phyloP scores from a whole-genome alignment of 2,888 invertebrate genomes.

The Sinotaia quadrata region DNA sequence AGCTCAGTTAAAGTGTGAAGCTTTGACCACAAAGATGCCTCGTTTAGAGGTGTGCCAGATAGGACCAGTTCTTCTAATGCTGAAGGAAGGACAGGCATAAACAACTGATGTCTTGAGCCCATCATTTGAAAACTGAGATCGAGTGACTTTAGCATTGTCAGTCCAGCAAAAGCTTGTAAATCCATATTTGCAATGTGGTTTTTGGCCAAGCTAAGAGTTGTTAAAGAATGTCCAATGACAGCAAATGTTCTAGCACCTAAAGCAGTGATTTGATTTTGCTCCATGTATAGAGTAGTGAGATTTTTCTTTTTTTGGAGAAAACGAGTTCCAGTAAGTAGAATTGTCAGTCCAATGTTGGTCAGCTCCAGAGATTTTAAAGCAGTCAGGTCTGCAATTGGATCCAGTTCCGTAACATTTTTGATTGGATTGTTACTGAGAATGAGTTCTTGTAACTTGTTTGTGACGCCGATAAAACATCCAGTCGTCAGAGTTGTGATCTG shows the following conservation, averaged over 20 bases:
- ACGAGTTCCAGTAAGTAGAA: conserved; percentile 32
- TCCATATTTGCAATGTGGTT: conserved; percentile 50
- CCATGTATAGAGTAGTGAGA: conserved; percentile 47
- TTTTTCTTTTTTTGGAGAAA: conserved; percentile 47
- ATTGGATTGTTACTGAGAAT: conserved; percentile 27
- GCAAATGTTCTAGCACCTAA: conserved; percentile 40
- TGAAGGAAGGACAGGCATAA: conserved; percentile 55
- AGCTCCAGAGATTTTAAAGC: conserved; percentile 28
- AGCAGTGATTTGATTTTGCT: conserved; percentile 41
- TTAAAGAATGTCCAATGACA: conserved; percentile 39
- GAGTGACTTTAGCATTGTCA: conserved; percentile 45
- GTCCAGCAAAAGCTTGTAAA: conserved; percentile 39
- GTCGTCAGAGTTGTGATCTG: background rate
- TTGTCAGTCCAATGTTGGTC: conserved; percentile 16
- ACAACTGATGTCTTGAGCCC: conserved; percentile 46
- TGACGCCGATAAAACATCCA: conserved; percentile 17
- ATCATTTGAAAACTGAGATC: conserved; percentile 44
- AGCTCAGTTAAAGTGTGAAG: conserved; percentile 58
- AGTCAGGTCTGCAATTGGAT: conserved; percentile 25
- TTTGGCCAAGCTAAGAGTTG: conserved; percentile 46
- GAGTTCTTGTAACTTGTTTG: conserved; percentile 12
- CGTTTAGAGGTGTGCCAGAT: conserved; percentile 39
- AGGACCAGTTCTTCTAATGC: conserved; percentile 70
- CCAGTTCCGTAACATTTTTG: background rate
- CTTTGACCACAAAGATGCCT: conserved; percentile 41